Conservation (phyloP, 23 tunicate species). For the Ascidia mentula region DNA sequence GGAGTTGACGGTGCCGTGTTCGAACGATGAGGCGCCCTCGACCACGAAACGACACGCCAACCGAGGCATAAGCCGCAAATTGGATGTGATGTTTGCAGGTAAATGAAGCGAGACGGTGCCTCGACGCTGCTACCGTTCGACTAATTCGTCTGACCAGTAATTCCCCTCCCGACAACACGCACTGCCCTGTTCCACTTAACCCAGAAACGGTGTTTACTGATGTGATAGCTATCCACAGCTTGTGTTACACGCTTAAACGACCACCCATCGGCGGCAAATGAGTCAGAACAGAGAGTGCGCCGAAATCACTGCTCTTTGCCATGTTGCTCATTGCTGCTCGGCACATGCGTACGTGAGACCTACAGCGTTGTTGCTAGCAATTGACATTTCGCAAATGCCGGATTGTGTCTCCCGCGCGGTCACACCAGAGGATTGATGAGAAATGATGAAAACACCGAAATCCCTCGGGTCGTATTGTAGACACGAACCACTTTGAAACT, state of each 20-base stretch:
- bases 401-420: too few relatives aligned
- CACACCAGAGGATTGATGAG: too few relatives aligned
- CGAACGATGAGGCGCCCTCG: slow-evolving; percentile 33
- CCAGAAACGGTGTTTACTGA: slow-evolving; percentile 10
- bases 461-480: too few relatives aligned
- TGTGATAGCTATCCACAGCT: slow-evolving; percentile 2
- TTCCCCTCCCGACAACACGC: neutral
- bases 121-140: neutral
- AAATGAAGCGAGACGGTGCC: neutral
- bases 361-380: neutral
- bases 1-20: slow-evolving; percentile 78
- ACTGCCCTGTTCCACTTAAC: slow-evolving; percentile 4
- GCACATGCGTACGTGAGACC: slow-evolving; percentile 11
- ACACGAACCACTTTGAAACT: too few relatives aligned
- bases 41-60: slow-evolving; percentile 8
- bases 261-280: slow-evolving; percentile 7
- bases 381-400: neutral
- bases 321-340: neutral
- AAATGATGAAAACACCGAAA: too few relatives aligned
- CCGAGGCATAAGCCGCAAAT: slow-evolving; percentile 34
- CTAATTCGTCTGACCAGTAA: neutral
- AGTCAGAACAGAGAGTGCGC: neutral
- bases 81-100: slow-evolving; percentile 73
- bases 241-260: slow-evolving; percentile 2
- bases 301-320: neutral